A percentile compares a stretch with the other conserved stretches of the same genome.
Evolutionary conservation across 2,888 invertebrate genomes (phyloP).

Genomic region (Xestia c-nigrum): DNA sequence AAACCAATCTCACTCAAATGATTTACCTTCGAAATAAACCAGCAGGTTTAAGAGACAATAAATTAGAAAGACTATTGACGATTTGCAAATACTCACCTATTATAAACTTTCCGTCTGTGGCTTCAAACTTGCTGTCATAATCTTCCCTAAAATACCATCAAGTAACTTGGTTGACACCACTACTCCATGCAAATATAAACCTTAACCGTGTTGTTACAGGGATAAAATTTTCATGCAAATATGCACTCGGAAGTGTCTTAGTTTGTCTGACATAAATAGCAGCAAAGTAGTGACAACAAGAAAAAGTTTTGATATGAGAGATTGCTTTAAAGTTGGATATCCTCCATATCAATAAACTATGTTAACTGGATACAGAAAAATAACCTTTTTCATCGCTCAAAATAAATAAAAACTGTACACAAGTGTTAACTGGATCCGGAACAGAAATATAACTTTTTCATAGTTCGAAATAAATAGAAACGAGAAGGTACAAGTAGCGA

Average conservation of each 20-base stretch:
- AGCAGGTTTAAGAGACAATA: not conserved
- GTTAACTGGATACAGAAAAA: slow-evolving; percentile 8
- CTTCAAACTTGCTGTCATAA: slow-evolving; percentile 57
- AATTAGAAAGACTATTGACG: not conserved
- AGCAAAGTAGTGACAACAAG: slow-evolving; percentile 39
- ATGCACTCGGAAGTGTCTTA: slow-evolving; percentile 31
- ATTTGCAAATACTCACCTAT: slow-evolving; percentile 37
- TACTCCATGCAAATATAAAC: slow-evolving; percentile 11
- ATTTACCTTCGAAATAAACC: not conserved
- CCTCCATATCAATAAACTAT: slow-evolving; percentile 23
- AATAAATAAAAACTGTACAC: slow-evolving; percentile 15
- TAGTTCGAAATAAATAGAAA: slow-evolving; percentile 8
- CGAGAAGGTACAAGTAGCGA: not conserved
- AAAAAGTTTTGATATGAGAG: slow-evolving; percentile 45
- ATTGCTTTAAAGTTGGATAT: slow-evolving; percentile 29
- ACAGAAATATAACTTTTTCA: slow-evolving; percentile 10
- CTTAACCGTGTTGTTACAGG: rapidly evolving
- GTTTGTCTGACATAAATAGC: slow-evolving; percentile 57
- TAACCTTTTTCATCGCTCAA: not conserved
- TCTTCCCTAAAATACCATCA: slow-evolving; percentile 59
- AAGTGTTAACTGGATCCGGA: not conserved
- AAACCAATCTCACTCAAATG: not conserved
- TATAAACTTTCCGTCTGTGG: slow-evolving; percentile 52
- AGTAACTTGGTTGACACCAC: slow-evolving; percentile 35
- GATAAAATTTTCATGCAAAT: slow-evolving; percentile 18